These are phyloP conservation scores for Cynopterus sphinx DNA, from an alignment of 2,797 vertebrate genomes.

Conservation along the genomic window DNA sequence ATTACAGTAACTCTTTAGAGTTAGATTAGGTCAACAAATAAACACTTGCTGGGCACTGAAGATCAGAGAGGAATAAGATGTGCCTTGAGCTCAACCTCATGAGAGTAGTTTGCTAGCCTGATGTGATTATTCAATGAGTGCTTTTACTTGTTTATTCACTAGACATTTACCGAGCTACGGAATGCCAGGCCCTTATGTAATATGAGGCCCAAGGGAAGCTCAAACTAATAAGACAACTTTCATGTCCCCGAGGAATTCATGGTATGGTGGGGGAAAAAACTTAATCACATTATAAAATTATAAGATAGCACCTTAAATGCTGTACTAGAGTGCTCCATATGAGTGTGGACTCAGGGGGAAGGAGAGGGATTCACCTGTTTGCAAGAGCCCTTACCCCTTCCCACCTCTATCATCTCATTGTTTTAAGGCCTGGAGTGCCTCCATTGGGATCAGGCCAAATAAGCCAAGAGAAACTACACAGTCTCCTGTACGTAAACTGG, in stretches of 20 bases:
- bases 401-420: background rate
- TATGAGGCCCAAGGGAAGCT: background rate
- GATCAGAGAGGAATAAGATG: background rate
- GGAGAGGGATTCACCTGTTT: background rate
- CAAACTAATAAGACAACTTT: background rate
- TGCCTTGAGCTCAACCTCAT: background rate
- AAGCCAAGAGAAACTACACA: background rate
- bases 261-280: background rate
- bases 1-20: background rate
- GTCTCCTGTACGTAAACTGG: background rate
- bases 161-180: background rate
- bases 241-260: background rate
- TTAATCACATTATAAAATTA: background rate
- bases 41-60: background rate
- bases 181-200: background rate
- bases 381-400: background rate
- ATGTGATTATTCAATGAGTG: background rate
- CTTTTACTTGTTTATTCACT: constrained; percentile 1
- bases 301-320: background rate
- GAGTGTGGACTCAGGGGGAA: background rate
- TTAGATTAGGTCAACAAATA: background rate
- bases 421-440: background rate
- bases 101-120: background rate
- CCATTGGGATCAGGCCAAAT: background rate
- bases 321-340: background rate